Base-by-base conservation (phyloP, 2,797 vertebrate species). In the Acrossocheilus wenchowensis region DNA sequence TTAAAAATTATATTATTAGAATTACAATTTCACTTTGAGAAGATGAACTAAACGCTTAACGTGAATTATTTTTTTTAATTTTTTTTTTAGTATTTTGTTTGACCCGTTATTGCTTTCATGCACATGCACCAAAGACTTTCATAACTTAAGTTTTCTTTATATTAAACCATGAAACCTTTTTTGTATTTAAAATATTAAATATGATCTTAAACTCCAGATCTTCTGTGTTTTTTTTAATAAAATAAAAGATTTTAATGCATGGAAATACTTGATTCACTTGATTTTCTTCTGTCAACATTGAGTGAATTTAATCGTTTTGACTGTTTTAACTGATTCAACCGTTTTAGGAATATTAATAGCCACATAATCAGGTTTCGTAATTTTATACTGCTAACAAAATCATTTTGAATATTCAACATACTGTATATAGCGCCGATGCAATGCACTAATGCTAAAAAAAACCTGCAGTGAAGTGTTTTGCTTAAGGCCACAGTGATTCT, bases 381-480 rank as follows among this genome's bases (percentile, higher is more conserved):
- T 57, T 23, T 78, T n/a, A 78, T n/a, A 57, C 12, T 36, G 36
- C 30, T 36, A 39, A 21, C 21, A 23, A 39, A 39, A 30, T 39
- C 0, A n/a, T 39, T 78, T 57, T 39, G 1, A 57, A 39, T n/a
- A 39, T 57, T 39, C 10, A 77, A 12, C 36, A 14, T 26, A 26
- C 26, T 26, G 26, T 23, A 54, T 54, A 15, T 57, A 7, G 2
- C 23, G 5, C 2, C 6, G 36, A n/a, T 8, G 7, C n/a, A 60
- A 60, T 60, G 12, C 17, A 23, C 48, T 36, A 21, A 36, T 77
- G 48, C 60, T 64, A 14, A 62, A 62, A 50, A 39, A 39, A 10
- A 48, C 26, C 41, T 81, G 41, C 10, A 36, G 41, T 48, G 17
- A 34, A 81, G 78, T 21, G 78, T 68, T 26, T 68, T 81, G 78